Percentiles rank a stretch among this genome's conserved stretches.
phyloP scores from a whole-genome alignment of 2,888 invertebrate genomes.

The Argyra leucocephala region DNA sequence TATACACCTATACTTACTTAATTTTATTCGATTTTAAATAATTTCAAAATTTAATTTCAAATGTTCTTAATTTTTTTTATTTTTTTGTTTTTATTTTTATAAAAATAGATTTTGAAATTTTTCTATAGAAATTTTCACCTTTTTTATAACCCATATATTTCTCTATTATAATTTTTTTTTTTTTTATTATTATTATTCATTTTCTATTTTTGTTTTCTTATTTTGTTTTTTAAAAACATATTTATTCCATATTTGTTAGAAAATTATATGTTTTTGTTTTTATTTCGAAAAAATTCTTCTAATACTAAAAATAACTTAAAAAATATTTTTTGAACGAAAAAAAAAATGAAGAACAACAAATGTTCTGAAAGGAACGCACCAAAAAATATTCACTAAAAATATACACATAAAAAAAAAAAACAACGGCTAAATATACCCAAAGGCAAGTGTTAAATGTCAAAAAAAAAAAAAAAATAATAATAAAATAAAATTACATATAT shows the following conservation, averaged over 20 bases:
- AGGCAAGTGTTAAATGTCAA: slow-evolving; percentile 6
- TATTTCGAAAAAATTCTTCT: neutral
- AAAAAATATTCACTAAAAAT: too few relatives aligned
- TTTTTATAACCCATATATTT: neutral
- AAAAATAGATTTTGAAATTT: too few relatives aligned
- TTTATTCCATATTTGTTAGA: neutral
- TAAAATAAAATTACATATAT: neutral
- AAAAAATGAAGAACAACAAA: neutral
- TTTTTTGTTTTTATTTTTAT: too few relatives aligned
- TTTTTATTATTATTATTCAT: neutral
- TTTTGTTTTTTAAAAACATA: neutral
- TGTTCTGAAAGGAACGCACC: neutral
- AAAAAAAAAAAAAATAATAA: neutral
- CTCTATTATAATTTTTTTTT: too few relatives aligned
- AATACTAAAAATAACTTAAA: neutral
- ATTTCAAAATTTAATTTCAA: too few relatives aligned
- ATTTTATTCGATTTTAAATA: too few relatives aligned
- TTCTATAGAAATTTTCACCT: neutral
- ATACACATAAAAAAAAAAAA: neutral
- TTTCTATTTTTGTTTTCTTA: neutral
- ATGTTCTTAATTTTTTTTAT: too few relatives aligned
- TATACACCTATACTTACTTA: too few relatives aligned
- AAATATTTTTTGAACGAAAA: too few relatives aligned
- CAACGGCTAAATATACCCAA: neutral
- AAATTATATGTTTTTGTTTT: neutral